Percentiles rank a stretch among this genome's conserved stretches.
phyloP scores from a whole-genome alignment of 2,797 vertebrate genomes.

The Tauraco hartlaubi region DNA sequence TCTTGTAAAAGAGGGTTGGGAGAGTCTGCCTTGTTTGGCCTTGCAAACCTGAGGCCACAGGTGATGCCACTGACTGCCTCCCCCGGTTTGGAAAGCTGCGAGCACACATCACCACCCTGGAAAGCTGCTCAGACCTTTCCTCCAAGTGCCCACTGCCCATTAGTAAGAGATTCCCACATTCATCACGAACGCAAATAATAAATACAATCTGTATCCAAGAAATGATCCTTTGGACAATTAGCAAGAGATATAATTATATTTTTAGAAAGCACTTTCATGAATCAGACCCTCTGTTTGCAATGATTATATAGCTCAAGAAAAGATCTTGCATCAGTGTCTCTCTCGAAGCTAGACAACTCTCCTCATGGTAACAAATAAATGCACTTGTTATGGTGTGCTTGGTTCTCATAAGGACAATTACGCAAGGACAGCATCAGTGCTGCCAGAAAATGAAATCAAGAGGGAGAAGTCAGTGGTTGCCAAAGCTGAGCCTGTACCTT shows the following conservation, averaged over 20 bases:
- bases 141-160: not conserved
- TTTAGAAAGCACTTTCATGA: not conserved
- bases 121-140: not conserved
- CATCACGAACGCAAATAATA: not conserved
- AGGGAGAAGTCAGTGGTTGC: not conserved
- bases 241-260: not conserved
- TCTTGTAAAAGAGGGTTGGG: not conserved
- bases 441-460: constrained; percentile 63
- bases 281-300: not conserved
- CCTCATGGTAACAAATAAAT: not conserved
- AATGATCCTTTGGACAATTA: not conserved
- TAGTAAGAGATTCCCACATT: not conserved
- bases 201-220: not conserved
- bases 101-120: not conserved
- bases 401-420: constrained; percentile 55
- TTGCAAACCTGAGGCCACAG: accelerated
- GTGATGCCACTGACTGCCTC: not conserved
- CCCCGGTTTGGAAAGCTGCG: not conserved
- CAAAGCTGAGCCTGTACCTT: constrained; percentile 34
- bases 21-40: not conserved
- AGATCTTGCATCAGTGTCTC: not conserved
- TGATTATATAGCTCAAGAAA: not conserved
- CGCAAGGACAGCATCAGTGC: constrained; percentile 13
- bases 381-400: not conserved
- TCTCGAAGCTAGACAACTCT: not conserved